Base-by-base conservation (phyloP, 64 coral and sea anemone genomes). In the Actinia equina region DNA sequence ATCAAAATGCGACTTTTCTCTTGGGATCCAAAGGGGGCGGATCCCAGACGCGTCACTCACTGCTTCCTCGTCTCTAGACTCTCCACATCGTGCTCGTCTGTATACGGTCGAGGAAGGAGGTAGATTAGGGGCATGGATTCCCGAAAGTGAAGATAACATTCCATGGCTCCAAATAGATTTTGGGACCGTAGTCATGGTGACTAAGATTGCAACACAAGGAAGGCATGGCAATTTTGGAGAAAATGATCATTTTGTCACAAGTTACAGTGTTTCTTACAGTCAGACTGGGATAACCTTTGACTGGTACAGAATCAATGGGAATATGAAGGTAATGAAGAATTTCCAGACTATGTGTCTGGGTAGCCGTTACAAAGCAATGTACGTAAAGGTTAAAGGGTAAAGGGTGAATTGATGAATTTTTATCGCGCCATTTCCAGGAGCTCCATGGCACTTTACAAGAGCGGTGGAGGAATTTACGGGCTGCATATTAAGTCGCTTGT, bases 111-210 rank as follows among this genome's bases (percentile, higher is more conserved):
- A 57, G 80, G 80, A 82, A 25, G 80, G 80, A 52, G 80, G 80
- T 4, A 82, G 20, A 57, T 17, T 57, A 57, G 80, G 80, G 23
- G 80, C 80, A 16, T 82, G 80, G 80, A 45, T 82, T 52, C 42
- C 80, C 43, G 80, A 43, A 52, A 20, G 15, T 51, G 46, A 8
- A 51, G 53, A 82, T 52, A 11, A 14, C 19, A 82, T 54, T 20
- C 80, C 79, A 3, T 89, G 80, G 80, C 88, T 89, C n/a, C 80
- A 89, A 74, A 81, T 89, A 64, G 80, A 89, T 44, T 89, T 89
- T 71, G 88, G 88, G 19, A 58, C 19, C 14, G 19, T 89, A 11
- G 88, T 60, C 5, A 90, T 82, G 44, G 51, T 90, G 17, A 70
- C 60, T 12, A 84, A 78, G 52, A 45, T 90, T 45, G 89, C 89